Evolutionary conservation across 2,888 invertebrate species (phyloP).

Genomic region (Pocota personata): DNA sequence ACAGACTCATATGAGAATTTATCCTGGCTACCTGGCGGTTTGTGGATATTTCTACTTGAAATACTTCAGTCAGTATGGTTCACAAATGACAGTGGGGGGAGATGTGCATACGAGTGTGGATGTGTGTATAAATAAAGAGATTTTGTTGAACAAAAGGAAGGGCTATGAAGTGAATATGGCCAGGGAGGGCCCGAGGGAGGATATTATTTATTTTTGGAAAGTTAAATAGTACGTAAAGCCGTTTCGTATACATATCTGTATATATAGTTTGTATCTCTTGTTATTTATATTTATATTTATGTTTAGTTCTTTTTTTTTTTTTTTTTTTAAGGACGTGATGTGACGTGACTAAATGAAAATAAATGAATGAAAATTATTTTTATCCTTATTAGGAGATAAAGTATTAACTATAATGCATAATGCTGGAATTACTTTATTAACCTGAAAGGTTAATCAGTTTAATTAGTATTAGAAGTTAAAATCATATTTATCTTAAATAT

Average conservation of each 20-base stretch:
- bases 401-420: not conserved
- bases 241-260: not conserved
- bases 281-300: not conserved
- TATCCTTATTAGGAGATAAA: not conserved
- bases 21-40: slow-evolving; percentile 41
- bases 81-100: not conserved
- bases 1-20: slow-evolving; percentile 48
- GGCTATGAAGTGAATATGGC: slow-evolving; percentile 15
- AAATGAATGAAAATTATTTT: not conserved
- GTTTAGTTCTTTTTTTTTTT: not conserved
- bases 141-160: slow-evolving; percentile 43
- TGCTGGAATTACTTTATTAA: not conserved
- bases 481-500: too few relatives aligned
- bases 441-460: not conserved
- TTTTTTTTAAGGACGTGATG: slow-evolving; percentile 1
- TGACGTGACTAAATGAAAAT: not conserved
- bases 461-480: not conserved
- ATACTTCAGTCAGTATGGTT: not conserved
- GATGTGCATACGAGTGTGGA: not conserved
- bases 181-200: not conserved
- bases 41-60: slow-evolving; percentile 23
- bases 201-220: slow-evolving; percentile 23
- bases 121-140: slow-evolving; percentile 13
- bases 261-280: not conserved
- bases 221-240: slow-evolving; percentile 13